Conservation (phyloP, 2,888 invertebrate genomes). For the Dione juno region DNA sequence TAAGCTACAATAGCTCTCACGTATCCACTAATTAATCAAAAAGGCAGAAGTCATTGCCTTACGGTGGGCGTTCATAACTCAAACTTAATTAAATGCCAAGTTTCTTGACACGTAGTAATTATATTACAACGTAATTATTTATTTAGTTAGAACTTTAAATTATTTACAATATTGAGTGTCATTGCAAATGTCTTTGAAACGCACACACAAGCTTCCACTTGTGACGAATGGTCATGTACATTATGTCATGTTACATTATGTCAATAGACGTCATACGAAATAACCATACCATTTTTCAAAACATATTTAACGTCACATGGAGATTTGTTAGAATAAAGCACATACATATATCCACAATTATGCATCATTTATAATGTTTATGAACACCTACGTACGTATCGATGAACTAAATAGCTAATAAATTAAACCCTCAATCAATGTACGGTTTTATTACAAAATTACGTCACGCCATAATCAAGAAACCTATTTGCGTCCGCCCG, state of each 20-base stretch:
- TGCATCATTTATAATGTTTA: neutral
- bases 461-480: constrained; percentile 60
- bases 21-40: constrained; percentile 63
- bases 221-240: neutral
- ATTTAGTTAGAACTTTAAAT: neutral
- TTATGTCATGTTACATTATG: neutral
- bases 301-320: neutral
- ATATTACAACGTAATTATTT: constrained; percentile 15
- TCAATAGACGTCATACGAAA: neutral
- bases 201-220: constrained; percentile 14
- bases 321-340: neutral
- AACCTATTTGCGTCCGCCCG: constrained; percentile 68
- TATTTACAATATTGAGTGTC: constrained; percentile 3
- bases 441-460: constrained; percentile 38
- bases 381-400: constrained; percentile 1
- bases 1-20: constrained; percentile 39
- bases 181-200: neutral
- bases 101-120: constrained; percentile 66
- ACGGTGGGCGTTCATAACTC: constrained; percentile 75
- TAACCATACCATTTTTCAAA: neutral
- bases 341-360: neutral
- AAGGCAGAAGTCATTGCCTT: constrained; percentile 72
- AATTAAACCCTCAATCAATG: constrained; percentile 20
- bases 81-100: constrained; percentile 76
- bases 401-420: constrained; percentile 6